Evolutionary conservation across 2,113 vertebrate species (phyloP).

Genomic region (Pelusios castaneus): DNA sequence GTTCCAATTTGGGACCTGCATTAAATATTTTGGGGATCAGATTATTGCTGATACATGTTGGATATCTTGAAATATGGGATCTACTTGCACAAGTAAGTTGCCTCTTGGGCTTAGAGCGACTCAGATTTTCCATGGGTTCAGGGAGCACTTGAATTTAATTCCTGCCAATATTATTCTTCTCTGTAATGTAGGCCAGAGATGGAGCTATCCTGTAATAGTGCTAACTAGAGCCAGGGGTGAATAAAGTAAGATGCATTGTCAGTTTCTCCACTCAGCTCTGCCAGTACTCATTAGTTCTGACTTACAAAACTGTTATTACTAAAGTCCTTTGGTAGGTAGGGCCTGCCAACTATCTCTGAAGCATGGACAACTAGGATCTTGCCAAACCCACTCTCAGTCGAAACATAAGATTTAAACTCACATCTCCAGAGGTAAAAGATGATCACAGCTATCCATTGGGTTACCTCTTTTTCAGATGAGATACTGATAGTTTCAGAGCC

Average conservation of each 20-base stretch:
- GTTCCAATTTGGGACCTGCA: background rate
- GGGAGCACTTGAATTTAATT: background rate
- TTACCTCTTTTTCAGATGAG: background rate
- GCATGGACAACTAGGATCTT: background rate
- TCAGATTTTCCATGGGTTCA: background rate
- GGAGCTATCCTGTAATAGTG: background rate
- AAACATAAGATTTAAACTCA: conserved; percentile 13
- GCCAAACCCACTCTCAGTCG: background rate
- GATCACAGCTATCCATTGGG: background rate
- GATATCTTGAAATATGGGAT: background rate
- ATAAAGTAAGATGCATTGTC: background rate
- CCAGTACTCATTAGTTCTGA: background rate
- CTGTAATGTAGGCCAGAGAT: fast-evolving
- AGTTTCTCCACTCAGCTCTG: background rate
- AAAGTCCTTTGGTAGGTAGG: background rate
- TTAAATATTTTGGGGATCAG: background rate
- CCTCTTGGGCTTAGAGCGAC: background rate
- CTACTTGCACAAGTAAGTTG: background rate
- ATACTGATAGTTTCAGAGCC: background rate
- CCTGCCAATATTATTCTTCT: background rate
- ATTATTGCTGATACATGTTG: background rate
- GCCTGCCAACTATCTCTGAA: background rate
- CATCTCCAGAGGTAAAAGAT: background rate
- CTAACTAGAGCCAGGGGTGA: background rate
- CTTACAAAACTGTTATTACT: background rate